Evolutionary conservation across 2,113 vertebrate species (phyloP).

Genomic region (Paramormyrops kingsleyae): DNA sequence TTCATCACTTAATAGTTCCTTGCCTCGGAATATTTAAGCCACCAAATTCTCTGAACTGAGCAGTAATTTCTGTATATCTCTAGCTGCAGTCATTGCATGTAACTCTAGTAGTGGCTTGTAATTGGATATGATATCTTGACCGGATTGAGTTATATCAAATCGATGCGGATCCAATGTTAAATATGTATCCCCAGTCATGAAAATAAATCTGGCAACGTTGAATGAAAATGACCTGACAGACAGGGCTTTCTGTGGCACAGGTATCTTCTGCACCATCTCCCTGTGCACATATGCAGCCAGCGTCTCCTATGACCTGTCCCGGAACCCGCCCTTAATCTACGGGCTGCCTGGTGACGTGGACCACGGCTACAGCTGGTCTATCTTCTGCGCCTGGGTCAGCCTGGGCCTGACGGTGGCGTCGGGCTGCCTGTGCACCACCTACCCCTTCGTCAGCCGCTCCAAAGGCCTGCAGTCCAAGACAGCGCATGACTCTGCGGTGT

Average conservation of each 20-base stretch:
- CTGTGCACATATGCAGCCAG: conserved; percentile 78
- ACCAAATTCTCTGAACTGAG: neutral
- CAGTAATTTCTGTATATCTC: neutral
- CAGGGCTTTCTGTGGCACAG: conserved; percentile 45
- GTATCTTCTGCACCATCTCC: conserved; percentile 81
- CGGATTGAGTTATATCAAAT: neutral
- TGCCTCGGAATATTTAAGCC: neutral
- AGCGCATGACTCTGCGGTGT: conserved; percentile 65
- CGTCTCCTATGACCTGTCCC: conserved; percentile 73
- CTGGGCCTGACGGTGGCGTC: conserved; percentile 70
- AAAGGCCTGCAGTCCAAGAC: conserved; percentile 67
- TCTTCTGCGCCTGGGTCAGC: conserved; percentile 75
- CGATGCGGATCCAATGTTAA: neutral
- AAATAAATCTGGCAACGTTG: neutral
- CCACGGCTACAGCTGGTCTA: conserved; percentile 76
- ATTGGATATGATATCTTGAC: neutral
- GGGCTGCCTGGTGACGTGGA: conserved; percentile 72
- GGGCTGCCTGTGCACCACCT: conserved; percentile 72
- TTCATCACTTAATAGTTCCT: neutral
- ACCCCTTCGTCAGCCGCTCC: conserved; percentile 65
- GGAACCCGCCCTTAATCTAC: conserved; percentile 72
- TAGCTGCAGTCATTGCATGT: neutral
- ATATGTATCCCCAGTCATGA: neutral
- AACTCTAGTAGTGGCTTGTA: neutral
- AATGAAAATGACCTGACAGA: neutral